These are phyloP conservation scores for Crematogaster levior DNA, from an alignment of 2,888 invertebrate genomes.

Conservation along the genomic window DNA sequence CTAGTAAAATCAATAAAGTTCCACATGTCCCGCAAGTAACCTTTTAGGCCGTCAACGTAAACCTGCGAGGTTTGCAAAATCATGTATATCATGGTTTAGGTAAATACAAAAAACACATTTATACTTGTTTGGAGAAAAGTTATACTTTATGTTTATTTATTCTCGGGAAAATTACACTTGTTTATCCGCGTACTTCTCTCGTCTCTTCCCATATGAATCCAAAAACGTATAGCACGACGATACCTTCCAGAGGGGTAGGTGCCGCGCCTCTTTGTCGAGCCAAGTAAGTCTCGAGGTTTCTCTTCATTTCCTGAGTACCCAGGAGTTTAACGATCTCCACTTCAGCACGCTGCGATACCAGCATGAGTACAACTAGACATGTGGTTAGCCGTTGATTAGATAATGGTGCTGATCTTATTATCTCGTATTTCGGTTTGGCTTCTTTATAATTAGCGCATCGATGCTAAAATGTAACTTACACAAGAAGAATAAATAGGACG, in stretches of 20 bases:
- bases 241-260: constrained; percentile 93
- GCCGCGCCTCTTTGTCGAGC: constrained; percentile 93
- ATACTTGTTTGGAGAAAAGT: background rate
- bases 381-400: background rate
- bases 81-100: background rate
- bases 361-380: constrained; percentile 93
- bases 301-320: constrained; percentile 90
- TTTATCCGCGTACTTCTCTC: constrained; percentile 88
- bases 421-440: background rate
- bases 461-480: constrained; percentile 88
- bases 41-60: constrained; percentile 94
- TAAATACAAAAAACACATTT: background rate
- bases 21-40: constrained; percentile 97
- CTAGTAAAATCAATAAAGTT: constrained; percentile 98
- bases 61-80: constrained; percentile 85
- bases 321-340: constrained; percentile 91
- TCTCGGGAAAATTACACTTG: background rate
- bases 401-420: constrained; percentile 2
- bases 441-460: background rate
- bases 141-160: background rate
- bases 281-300: constrained; percentile 88
- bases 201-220: constrained; percentile 97
- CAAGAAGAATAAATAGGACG: constrained; percentile 97
- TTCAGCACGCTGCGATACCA: constrained; percentile 96
- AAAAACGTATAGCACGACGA: constrained; percentile 94